Conservation (phyloP, 1,140 invertebrate genomes). For the Ostrea denselamellosa region DNA sequence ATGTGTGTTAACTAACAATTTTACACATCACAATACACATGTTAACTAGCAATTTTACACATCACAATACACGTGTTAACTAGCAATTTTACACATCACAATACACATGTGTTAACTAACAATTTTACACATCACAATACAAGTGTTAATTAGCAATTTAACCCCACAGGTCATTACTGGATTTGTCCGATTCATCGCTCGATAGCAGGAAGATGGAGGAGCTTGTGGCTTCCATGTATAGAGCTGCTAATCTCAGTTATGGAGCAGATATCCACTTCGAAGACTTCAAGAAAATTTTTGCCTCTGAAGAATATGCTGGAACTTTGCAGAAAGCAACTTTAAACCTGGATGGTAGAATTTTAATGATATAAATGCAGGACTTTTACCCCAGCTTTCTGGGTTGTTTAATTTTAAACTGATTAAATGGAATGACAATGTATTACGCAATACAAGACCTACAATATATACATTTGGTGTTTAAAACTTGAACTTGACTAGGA, state of each 20-base stretch:
- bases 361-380: no score
- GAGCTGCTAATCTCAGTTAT: constrained; percentile 53
- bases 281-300: constrained; percentile 62
- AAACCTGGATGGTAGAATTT: constrained; percentile 48
- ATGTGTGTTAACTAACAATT: not conserved
- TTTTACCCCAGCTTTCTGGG: no score
- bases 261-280: constrained; percentile 57
- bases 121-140: not conserved
- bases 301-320: constrained; percentile 61
- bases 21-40: no score
- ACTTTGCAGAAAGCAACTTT: constrained; percentile 61
- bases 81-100: not conserved
- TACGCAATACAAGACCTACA: no score
- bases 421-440: no score
- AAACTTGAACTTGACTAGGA: no score
- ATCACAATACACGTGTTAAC: not conserved
- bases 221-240: constrained; percentile 56
- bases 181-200: constrained; percentile 60
- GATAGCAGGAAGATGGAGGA: constrained; percentile 50
- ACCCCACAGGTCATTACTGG: constrained; percentile 58
- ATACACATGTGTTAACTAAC: not conserved
- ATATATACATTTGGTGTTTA: no score
- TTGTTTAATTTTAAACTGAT: no score
- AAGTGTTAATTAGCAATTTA: not conserved
- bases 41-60: no score